Evolutionary conservation across 2,797 vertebrate genomes (phyloP).

Genomic region (Sylvilagus floridanus): DNA sequence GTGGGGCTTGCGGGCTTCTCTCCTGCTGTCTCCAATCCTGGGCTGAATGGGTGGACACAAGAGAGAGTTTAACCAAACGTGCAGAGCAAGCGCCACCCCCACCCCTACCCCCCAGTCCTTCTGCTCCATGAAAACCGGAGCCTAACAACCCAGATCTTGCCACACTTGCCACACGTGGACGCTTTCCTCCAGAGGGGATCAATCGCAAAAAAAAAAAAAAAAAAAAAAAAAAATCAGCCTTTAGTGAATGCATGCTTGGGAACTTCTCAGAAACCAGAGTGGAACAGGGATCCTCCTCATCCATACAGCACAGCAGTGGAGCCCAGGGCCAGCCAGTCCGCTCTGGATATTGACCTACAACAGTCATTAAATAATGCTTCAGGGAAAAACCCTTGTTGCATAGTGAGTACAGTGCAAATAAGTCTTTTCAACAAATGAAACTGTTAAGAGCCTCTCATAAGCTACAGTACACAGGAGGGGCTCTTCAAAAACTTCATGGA

Average conservation of each 20-base stretch:
- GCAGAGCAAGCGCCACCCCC: too few species aligned
- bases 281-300: not conserved
- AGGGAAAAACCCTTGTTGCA: not conserved
- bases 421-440: not conserved
- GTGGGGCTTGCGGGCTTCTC: not conserved
- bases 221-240: not conserved
- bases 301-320: not conserved
- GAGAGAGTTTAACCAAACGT: not conserved
- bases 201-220: not conserved
- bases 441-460: not conserved
- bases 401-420: not conserved
- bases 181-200: not conserved
- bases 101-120: too few species aligned
- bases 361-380: not conserved
- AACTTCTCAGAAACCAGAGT: not conserved
- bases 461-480: too few species aligned
- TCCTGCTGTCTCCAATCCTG: not conserved
- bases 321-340: not conserved
- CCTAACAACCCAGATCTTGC: not conserved
- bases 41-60: not conserved
- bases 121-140: not conserved
- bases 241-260: not conserved
- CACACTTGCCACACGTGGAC: not conserved
- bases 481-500: too few species aligned
- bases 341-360: not conserved